phyloP scores from a whole-genome alignment of 2,797 vertebrate species.

The Chrysocyon brachyurus region DNA sequence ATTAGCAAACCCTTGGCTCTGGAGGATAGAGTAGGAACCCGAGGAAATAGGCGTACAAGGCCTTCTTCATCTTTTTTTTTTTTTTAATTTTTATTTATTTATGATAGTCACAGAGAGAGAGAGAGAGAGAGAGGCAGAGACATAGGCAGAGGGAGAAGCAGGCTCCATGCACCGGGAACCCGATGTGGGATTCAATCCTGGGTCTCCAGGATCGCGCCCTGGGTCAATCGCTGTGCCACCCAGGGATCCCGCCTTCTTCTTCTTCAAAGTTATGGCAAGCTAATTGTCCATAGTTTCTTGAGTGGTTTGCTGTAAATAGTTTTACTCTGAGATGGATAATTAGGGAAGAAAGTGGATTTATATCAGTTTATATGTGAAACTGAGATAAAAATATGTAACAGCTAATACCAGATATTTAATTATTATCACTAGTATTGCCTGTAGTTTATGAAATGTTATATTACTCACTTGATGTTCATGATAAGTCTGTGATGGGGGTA shows the following conservation, averaged over 20 bases:
- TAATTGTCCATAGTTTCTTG: background rate
- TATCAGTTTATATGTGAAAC: background rate
- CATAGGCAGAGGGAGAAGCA: too few species aligned
- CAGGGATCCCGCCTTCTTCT: background rate
- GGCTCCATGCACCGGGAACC: too few species aligned
- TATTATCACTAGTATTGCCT: background rate
- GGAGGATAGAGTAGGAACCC: background rate
- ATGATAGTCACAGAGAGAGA: too few species aligned
- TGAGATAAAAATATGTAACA: background rate
- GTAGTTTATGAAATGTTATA: background rate
- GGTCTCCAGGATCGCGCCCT: too few species aligned
- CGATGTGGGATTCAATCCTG: too few species aligned
- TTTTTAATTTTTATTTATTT: too few species aligned
- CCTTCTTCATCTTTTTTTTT: background rate
- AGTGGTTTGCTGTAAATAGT: background rate
- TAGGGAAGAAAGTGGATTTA: background rate
- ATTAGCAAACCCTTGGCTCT: background rate
- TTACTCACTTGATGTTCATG: background rate
- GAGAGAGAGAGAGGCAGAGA: too few species aligned
- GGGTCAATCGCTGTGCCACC: too few species aligned
- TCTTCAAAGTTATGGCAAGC: background rate
- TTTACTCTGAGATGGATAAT: constrained; percentile 4
- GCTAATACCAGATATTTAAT: background rate
- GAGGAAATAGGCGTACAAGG: background rate
- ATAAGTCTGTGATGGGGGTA: background rate